A percentile compares a stretch with the other conserved stretches of the same genome.
Conservation (phyloP, 2,113 vertebrate genomes). For the Turdus rufiventris region DNA sequence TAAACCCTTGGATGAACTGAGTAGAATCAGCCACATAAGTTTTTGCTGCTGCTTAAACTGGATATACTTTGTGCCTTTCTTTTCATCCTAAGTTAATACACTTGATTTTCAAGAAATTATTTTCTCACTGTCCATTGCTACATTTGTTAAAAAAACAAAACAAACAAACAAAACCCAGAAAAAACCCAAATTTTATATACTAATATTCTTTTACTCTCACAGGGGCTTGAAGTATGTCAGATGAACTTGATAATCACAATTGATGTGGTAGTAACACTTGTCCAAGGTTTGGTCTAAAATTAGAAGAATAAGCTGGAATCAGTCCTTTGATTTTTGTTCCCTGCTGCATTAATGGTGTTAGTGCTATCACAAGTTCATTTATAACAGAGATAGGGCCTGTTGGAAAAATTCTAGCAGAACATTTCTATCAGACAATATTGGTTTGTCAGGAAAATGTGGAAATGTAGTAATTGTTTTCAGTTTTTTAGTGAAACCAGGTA, state of each 20-base stretch:
- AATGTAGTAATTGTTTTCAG: not conserved
- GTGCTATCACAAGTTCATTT: not conserved
- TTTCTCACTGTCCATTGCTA: not conserved
- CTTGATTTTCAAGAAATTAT: not conserved
- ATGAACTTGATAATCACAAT: not conserved
- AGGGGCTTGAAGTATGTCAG: not conserved
- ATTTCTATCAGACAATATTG: not conserved
- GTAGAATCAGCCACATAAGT: not conserved
- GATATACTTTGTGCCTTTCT: not conserved
- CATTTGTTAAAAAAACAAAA: not conserved
- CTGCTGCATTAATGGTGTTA: not conserved
- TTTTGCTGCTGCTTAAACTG: not conserved
- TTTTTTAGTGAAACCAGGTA: not conserved
- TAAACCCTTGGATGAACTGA: not conserved
- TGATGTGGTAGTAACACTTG: not conserved
- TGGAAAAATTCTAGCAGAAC: not conserved
- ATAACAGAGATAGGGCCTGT: not conserved
- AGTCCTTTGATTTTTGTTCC: not conserved
- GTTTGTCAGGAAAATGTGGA: not conserved
- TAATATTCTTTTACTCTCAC: not conserved
- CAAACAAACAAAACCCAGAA: not conserved
- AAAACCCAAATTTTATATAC: no score
- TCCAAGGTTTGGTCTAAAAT: not conserved
- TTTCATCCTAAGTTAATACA: not conserved
- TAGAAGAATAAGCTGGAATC: not conserved